Evolutionary conservation across 1,140 invertebrate species (phyloP).

Genomic region (Archivesica marissinica): DNA sequence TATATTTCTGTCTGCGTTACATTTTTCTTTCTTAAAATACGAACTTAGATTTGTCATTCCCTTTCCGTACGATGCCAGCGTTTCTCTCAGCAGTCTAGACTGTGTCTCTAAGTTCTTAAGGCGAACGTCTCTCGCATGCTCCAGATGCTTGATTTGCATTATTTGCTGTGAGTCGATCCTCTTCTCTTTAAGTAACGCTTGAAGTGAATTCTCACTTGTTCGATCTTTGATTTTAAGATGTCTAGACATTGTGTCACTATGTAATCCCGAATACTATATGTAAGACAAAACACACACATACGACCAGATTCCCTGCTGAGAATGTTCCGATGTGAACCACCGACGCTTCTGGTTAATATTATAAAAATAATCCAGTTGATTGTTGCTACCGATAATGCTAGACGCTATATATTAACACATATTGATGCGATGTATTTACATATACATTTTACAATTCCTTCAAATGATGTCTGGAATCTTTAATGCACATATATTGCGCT

Average conservation of each 20-base stretch:
- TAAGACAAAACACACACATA: too few relatives aligned
- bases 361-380: too few relatives aligned
- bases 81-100: background rate
- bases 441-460: too few relatives aligned
- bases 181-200: constrained; percentile 35
- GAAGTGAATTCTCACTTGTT: constrained; percentile 28
- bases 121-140: background rate
- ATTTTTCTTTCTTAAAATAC: constrained; percentile 32
- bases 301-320: too few relatives aligned
- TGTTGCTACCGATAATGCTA: too few relatives aligned
- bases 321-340: too few relatives aligned
- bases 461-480: too few relatives aligned
- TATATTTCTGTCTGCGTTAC: constrained; percentile 7
- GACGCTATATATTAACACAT: too few relatives aligned
- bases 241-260: constrained; percentile 6
- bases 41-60: constrained; percentile 53
- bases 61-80: background rate
- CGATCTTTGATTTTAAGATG: constrained; percentile 11
- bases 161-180: constrained; percentile 15
- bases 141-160: constrained; percentile 1
- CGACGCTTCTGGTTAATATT: too few relatives aligned
- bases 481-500: too few relatives aligned
- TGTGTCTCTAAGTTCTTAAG: constrained; percentile 9
- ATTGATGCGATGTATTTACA: too few relatives aligned
- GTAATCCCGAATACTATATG: too few relatives aligned